Percentiles rank a stretch among this genome's conserved stretches.
Conservation (phyloP, 2,797 vertebrate species). For the Pantherophis vulpinus region DNA sequence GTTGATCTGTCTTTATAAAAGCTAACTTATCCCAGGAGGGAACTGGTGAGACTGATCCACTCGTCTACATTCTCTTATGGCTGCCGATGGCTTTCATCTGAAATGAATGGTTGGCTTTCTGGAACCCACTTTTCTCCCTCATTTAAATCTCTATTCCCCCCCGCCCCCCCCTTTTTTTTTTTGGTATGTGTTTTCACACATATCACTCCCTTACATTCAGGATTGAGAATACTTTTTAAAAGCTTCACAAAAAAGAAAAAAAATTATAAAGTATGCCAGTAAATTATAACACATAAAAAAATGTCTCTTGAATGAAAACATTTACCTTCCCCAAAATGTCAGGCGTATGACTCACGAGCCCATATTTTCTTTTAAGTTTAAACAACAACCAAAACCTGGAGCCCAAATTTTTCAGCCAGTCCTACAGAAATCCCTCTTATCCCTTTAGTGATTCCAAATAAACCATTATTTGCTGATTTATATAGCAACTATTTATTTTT, state of each 20-base stretch:
- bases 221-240: not conserved
- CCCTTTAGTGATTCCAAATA: not conserved
- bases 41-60: not conserved
- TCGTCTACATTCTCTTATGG: not conserved
- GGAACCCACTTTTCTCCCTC: not conserved
- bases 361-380: not conserved
- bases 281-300: not conserved
- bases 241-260: not conserved
- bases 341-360: not conserved
- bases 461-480: not conserved
- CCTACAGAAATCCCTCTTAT: not conserved
- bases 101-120: not conserved
- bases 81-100: not conserved
- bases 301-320: not conserved
- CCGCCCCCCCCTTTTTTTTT: not conserved
- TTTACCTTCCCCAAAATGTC: not conserved
- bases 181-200: not conserved
- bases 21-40: slow-evolving; percentile 15
- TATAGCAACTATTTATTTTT: not conserved
- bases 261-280: not conserved
- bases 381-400: not conserved
- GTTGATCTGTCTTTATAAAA: slow-evolving; percentile 39
- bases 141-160: not conserved
- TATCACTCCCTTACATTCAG: not conserved
- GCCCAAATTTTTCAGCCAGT: not conserved